Conservation (phyloP, 2,797 vertebrate species). For the Vipera latastei region DNA sequence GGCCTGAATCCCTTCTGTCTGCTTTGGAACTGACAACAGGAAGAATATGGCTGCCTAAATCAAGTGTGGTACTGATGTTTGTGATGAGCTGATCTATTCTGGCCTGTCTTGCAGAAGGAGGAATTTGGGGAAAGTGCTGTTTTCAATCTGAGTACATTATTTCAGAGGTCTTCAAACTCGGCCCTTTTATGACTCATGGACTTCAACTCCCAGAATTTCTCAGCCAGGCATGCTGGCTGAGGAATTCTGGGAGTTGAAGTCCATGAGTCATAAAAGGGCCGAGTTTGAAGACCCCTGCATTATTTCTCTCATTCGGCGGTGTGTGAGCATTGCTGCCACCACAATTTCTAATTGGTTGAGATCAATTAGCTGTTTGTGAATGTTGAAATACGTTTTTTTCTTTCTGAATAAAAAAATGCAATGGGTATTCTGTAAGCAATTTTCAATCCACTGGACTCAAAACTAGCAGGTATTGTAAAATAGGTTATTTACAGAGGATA, state of each 20-base stretch:
- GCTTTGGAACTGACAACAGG: background rate
- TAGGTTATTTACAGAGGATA: background rate
- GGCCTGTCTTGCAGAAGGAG: background rate
- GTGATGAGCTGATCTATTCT: background rate
- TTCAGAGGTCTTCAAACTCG: too few relatives aligned
- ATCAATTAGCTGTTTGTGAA: background rate
- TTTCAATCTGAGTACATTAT: background rate
- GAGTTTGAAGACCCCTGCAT: too few relatives aligned
- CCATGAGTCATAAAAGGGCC: too few relatives aligned
- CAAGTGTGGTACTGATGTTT: background rate
- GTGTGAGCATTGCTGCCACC: background rate
- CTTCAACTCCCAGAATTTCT: too few relatives aligned
- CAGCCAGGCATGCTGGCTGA: too few relatives aligned
- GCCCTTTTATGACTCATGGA: too few relatives aligned
- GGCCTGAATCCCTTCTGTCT: background rate
- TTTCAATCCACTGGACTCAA: background rate
- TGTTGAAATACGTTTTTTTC: background rate
- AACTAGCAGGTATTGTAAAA: background rate
- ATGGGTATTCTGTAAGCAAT: background rate
- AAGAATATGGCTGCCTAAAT: background rate
- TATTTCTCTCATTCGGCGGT: background rate
- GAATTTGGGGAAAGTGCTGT: background rate
- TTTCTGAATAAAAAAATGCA: background rate
- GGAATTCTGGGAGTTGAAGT: too few relatives aligned
- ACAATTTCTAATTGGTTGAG: background rate